Evolutionary conservation across 2,113 vertebrate species (phyloP), one percentile per base, ranked within the genome.

Genomic region (Thinocorus orbignyianus): DNA sequence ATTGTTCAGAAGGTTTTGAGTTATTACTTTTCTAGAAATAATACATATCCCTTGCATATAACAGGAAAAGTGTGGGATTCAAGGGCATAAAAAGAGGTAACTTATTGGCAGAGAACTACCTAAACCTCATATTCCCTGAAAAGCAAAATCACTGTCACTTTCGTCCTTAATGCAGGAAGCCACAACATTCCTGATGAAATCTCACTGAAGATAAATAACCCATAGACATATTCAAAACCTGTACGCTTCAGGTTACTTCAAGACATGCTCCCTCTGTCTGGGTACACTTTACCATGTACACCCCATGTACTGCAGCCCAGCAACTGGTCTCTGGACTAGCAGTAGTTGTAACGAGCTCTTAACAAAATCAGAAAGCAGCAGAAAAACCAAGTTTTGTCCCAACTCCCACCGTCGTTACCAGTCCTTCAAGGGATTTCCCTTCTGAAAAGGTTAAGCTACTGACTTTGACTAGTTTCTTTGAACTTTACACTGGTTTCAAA

Each of bases 261-360:
- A 52, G 30, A 41, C 23, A 24, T 0, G 1, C 9, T 84, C 25
- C 42, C 20, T 64, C 31, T 61, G 42, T 13, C 39, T 6, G 13
- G 55, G 25, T 16, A 28, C 18, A 26, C 20, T 37, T 41, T 14
- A 30, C 62, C 33, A 25, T 5, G 2, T 3, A 37, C 0, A 1
- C 9, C 19, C 22, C 39, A 37, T 6, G 39, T 12, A 26, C 39
- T 18, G 17, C n/a, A 62, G 16, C 28, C 31, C 4, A 0, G 23
- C 46, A 57, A 9, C 37, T 17, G 42, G 10, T 12, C 48, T 41
- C n/a, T 60, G 64, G 23, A 49, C 16, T 37, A 58, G 66, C 19
- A 37, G 18, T 2, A 28, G 42, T 6, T 48, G 39, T 46, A 25
- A 49, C 1, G 22, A 88, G 55, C 19, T 81, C 35, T 54, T 54